Conservation (phyloP, 2,888 invertebrate species). For the Parnassius mnemosyne region DNA sequence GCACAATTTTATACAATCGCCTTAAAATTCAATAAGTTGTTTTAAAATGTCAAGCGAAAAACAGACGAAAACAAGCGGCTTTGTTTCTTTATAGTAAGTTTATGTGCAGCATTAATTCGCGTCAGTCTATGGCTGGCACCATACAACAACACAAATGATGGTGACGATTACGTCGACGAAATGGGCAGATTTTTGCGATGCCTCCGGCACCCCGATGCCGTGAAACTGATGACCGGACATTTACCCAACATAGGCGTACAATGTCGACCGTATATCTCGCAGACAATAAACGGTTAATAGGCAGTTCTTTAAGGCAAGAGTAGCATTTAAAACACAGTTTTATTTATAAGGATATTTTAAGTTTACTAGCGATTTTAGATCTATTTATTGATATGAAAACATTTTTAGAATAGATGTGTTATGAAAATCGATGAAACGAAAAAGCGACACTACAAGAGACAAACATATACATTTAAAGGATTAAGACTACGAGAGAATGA, state of each 20-base stretch:
- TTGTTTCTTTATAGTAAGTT: not conserved
- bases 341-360: too few relatives aligned
- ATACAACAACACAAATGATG: constrained; percentile 17
- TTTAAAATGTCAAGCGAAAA: too few relatives aligned
- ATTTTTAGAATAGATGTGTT: too few relatives aligned
- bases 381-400: too few relatives aligned
- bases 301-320: constrained; percentile 1
- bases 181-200: constrained; percentile 18
- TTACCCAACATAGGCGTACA: constrained; percentile 8
- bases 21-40: too few relatives aligned
- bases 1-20: too few relatives aligned
- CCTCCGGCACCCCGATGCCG: constrained; percentile 6
- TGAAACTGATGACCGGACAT: constrained; percentile 16
- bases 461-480: too few relatives aligned
- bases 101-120: not conserved
- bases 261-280: constrained; percentile 8
- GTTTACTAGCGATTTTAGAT: too few relatives aligned
- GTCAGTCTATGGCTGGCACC: constrained; percentile 28
- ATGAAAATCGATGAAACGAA: too few relatives aligned
- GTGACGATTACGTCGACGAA: constrained; percentile 19
- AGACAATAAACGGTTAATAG: constrained; percentile 18
- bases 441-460: too few relatives aligned
- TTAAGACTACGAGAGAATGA: too few relatives aligned
- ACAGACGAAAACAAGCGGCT: too few relatives aligned
- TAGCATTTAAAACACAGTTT: constrained; percentile 1